Conservation (phyloP, 2,888 invertebrate genomes). For the Mantis religiosa region DNA sequence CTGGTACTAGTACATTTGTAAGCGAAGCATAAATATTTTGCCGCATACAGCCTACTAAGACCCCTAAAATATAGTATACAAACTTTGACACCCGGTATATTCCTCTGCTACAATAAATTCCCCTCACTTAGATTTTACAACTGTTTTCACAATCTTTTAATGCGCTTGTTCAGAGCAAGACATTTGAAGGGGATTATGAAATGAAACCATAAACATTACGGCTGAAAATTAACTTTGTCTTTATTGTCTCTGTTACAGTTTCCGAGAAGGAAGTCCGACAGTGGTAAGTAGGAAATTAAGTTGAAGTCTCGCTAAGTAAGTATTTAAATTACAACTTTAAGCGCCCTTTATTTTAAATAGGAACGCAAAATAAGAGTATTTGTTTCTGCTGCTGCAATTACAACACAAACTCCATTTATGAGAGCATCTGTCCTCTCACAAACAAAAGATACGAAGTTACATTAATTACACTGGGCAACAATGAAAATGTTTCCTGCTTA, state of each 20-base stretch:
- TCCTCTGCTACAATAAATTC: not conserved
- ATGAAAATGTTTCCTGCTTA: too few species aligned
- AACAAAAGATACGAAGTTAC: too few species aligned
- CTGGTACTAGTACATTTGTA: too few species aligned
- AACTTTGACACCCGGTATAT: too few species aligned
- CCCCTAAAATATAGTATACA: too few species aligned
- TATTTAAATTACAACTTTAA: not conserved
- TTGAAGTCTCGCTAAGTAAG: not conserved
- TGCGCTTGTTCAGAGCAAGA: not conserved
- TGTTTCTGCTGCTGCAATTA: too few species aligned
- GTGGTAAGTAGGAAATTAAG: slow-evolving; percentile 60
- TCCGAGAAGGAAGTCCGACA: slow-evolving; percentile 85
- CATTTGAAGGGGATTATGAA: not conserved
- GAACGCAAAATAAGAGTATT: not conserved
- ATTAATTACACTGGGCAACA: too few species aligned
- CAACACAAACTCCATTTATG: too few species aligned
- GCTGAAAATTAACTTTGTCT: not conserved
- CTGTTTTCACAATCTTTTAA: not conserved
- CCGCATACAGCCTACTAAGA: too few species aligned
- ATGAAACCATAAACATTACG: not conserved
- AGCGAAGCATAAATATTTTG: too few species aligned
- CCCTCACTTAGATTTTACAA: not conserved
- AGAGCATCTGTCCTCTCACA: too few species aligned
- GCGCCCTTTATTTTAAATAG: not conserved
- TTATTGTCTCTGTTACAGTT: slow-evolving; percentile 59